Conservation (phyloP, 2,113 vertebrate species). For the Melanostigma gelatinosum region DNA sequence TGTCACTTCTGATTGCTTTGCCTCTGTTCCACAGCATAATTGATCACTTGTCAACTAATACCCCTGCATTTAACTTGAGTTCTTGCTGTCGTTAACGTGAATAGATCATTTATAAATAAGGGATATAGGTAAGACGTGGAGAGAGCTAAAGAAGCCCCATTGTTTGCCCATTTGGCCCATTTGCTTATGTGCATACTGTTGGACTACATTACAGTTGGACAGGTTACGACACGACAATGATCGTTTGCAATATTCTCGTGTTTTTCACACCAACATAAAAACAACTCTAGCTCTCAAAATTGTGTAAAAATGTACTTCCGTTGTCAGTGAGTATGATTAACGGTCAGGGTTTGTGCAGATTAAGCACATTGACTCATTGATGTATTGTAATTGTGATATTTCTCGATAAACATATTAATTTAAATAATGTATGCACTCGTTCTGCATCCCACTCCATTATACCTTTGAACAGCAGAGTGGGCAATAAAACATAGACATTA, state of each 20-base stretch:
- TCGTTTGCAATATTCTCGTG: not conserved
- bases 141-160: constrained; percentile 12
- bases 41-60: constrained; percentile 76
- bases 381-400: constrained; percentile 74
- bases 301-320: constrained; percentile 34
- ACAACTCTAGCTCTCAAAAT: constrained; percentile 23
- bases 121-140: constrained; percentile 23
- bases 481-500: constrained; percentile 82
- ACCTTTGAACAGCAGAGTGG: constrained; percentile 79
- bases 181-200: not conserved
- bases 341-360: constrained; percentile 71
- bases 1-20: constrained; percentile 82
- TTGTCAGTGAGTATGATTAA: constrained; percentile 56
- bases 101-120: constrained; percentile 57
- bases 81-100: constrained; percentile 63
- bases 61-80: constrained; percentile 63
- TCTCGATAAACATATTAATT: constrained; percentile 78
- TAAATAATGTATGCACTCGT: constrained; percentile 83
- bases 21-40: constrained; percentile 71
- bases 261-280: constrained; percentile 26
- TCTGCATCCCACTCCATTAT: constrained; percentile 77
- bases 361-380: constrained; percentile 76
- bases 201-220: not conserved
- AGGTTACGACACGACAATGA: not conserved
- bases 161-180: constrained; percentile 29